phyloP scores from a whole-genome alignment of 2,888 invertebrate species.

The Hypselothyrea guttata region DNA sequence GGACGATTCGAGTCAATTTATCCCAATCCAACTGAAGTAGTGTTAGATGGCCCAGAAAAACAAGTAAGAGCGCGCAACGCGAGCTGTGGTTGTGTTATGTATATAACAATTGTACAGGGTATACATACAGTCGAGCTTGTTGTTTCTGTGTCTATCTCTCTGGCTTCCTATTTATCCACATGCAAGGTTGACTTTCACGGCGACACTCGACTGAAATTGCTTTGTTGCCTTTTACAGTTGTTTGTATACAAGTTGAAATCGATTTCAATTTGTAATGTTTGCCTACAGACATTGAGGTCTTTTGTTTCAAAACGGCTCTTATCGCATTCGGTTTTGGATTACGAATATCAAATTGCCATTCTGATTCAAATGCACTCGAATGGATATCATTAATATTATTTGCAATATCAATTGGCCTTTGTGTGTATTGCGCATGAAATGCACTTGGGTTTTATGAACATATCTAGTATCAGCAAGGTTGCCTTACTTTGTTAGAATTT shows the following conservation, averaged over 20 bases:
- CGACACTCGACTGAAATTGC: conserved; percentile 35
- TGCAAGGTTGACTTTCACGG: conserved; percentile 65
- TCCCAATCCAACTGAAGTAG: too few relatives aligned
- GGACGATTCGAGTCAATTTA: too few relatives aligned
- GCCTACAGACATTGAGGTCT: conserved; percentile 26
- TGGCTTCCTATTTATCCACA: conserved; percentile 19
- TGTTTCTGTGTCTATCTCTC: conserved; percentile 3
- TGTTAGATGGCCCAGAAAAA: too few relatives aligned
- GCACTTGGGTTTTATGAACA: background rate
- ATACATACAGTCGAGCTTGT: too few relatives aligned
- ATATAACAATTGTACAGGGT: too few relatives aligned
- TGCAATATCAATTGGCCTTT: background rate
- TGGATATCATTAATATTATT: conserved; percentile 2
- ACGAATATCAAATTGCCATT: conserved; percentile 19
- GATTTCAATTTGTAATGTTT: conserved; percentile 59
- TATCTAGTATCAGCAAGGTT: too few relatives aligned
- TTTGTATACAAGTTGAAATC: conserved; percentile 57
- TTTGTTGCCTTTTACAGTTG: conserved; percentile 58
- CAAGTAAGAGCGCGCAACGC: too few relatives aligned
- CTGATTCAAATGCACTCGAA: conserved; percentile 11
- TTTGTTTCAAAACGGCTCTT: conserved; percentile 37
- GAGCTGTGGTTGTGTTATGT: too few relatives aligned
- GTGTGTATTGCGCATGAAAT: background rate
- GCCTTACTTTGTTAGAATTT: too few relatives aligned
- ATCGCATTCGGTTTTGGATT: conserved; percentile 36